Base-by-base conservation (phyloP, 2,113 vertebrate species). In the Rousettus leschenaultii region DNA sequence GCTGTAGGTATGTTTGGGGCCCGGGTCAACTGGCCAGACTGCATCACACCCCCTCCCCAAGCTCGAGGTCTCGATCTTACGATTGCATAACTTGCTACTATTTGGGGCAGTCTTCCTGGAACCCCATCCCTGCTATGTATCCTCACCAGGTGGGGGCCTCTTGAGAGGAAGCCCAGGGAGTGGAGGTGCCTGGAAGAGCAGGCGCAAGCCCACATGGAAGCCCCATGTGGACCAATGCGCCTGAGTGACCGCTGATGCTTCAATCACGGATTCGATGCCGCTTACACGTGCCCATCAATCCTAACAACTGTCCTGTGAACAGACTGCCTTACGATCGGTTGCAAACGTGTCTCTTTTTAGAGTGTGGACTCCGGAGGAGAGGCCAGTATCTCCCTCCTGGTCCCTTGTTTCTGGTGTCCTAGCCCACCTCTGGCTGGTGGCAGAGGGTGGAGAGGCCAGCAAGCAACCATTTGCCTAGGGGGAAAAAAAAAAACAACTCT, bases 401-500 rank as follows among this genome's bases (percentile, higher is more conserved):
- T 1, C 53, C 53, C 65, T 5, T 0, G 7, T 5, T 51, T 38
- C 53, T 40, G 51, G 28, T 63, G 35, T 30, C 84, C 45, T 33
- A 0, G 15, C 0, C 16, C 71, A 51, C 11, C n/a, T 26, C 71
- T 0, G 35, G n/a, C 18, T 3, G 11, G 59, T 2, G 24, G 28
- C 1, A 4, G 55, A 35, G 65, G 30, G 73, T 0, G 2, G 66
- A 66, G 80, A 63, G 61, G 70, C 9, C 2, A 0, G 57, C 10
- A 70, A 57, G 86, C 78, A 28, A 97, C 97, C 96, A 89, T 98
- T 97, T 98, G 96, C 97, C 91, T 94, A 97, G 96, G 96, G 97
- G 97, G 97, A 43, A 43, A 43, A 43, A 43, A 43, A 43, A 43
- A 15, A 51, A 30, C 13, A 93, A 97, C 97, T 93, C 89, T 95